A percentile compares a stretch with the other conserved stretches of the same genome.
These are phyloP conservation scores for Patella depressa DNA, from an alignment of 2,888 invertebrate species.

Conservation along the genomic window DNA sequence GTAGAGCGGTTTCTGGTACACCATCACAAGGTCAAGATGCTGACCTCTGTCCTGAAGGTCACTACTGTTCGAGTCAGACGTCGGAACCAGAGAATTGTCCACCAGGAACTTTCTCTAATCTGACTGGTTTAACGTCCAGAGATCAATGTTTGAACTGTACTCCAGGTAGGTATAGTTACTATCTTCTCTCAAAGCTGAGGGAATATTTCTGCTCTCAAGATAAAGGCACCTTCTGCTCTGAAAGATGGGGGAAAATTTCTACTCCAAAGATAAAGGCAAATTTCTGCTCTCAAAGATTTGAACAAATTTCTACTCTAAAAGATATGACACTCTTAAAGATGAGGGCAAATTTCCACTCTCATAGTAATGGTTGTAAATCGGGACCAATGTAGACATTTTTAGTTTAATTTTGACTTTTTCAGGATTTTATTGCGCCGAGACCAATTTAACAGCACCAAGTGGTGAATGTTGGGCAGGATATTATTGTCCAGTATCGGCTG, in stretches of 20 bases:
- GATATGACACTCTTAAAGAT: no score
- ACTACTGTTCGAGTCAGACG: slow-evolving; percentile 62
- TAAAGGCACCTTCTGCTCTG: no score
- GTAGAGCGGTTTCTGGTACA: slow-evolving; percentile 60
- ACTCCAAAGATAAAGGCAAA: no score
- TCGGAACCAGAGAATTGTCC: slow-evolving; percentile 65
- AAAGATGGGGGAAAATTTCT: no score
- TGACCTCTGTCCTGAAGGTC: slow-evolving; percentile 64
- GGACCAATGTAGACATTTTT: background rate
- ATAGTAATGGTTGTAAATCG: no score
- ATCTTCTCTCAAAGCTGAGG: no score
- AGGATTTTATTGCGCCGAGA: slow-evolving; percentile 63
- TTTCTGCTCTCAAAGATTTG: no score
- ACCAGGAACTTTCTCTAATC: slow-evolving; percentile 59
- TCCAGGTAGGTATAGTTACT: slow-evolving; percentile 43
- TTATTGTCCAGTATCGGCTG: slow-evolving; percentile 62
- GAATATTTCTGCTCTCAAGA: no score
- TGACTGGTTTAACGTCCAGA: slow-evolving; percentile 48
- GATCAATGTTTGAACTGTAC: slow-evolving; percentile 64
- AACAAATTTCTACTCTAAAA: no score
- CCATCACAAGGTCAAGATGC: slow-evolving; percentile 62
- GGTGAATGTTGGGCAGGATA: slow-evolving; percentile 63
- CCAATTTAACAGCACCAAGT: slow-evolving; percentile 55
- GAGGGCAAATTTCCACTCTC: no score
- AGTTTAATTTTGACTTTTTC: slow-evolving; percentile 10